Base-by-base conservation (phyloP, 2,797 vertebrate species). In the Acipenser ruthenus region DNA sequence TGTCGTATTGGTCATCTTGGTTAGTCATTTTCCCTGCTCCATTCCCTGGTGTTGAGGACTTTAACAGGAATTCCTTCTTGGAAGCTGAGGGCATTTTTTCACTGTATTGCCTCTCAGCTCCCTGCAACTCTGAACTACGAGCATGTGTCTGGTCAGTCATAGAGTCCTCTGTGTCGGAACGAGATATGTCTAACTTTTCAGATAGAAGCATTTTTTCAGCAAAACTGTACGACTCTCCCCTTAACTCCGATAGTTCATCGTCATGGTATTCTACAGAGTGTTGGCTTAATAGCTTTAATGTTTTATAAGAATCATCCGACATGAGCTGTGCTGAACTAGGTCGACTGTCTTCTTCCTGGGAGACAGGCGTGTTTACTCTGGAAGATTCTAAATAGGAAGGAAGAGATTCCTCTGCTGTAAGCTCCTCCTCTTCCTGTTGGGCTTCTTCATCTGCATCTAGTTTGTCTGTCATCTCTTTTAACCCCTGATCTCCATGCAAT, bases 171-270 rank as follows among this genome's bases (percentile, higher is more conserved):
- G 93, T 93, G 84, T 98, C 96, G 79, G 95, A 96, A 84, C 97
- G 94, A 81, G 94, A 95, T 68, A 94, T 90, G 83, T 99, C 94
- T 88, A 94, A 85, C 87, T 96, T 96, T 80, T 99, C 96, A 86
- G 96, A 97, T 72, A 95, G 93, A 66, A 98, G 89, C 95, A 98
- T 99, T 93, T 99, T 99, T 82, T 98, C 97, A 72, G 95, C 94
- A 94, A 97, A 98, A 86, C 94, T 95, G 82, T 99, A 98, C 71
- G 95, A 96, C 82, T 98, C 96, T 82, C 94, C 96, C 82, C 95
- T 94, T 72, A 97, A 88, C 83, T 99, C 94, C 81, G 95, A 97
- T 77, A 95, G 91, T 78, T 96, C 95, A 83, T 99, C 95, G 60
- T 99, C 96, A 84, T 94, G 94, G 82, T 96, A 98, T 76, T 99